phyloP scores from a whole-genome alignment of 2,797 vertebrate species.

The Falco cherrug region DNA sequence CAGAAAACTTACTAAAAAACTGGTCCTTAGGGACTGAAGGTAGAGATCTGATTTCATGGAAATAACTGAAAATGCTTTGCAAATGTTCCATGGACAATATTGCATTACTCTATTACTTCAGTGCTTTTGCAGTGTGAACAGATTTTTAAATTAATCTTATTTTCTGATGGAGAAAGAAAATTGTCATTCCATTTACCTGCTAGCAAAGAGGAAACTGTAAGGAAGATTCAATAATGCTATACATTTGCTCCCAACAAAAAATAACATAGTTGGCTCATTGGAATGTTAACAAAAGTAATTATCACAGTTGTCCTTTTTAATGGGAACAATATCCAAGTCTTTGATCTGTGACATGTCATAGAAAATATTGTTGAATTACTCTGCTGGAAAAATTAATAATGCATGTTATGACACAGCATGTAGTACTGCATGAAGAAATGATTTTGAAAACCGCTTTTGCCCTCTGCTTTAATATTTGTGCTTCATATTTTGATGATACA shows the following conservation, averaged over 20 bases:
- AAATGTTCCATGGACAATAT: background rate
- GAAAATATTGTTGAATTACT: constrained; percentile 11
- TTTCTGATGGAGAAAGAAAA: background rate
- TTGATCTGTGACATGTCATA: background rate
- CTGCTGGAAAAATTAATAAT: constrained; percentile 23
- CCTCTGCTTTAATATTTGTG: background rate
- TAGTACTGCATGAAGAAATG: background rate
- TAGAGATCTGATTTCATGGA: background rate
- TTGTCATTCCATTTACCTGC: background rate
- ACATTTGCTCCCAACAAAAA: background rate
- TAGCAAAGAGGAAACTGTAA: background rate
- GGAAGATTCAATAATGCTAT: background rate
- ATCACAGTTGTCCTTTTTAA: background rate
- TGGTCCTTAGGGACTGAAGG: background rate
- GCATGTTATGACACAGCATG: background rate
- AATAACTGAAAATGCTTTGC: background rate
- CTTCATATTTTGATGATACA: background rate
- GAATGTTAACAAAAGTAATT: background rate
- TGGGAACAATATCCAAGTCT: background rate
- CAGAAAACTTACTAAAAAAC: background rate
- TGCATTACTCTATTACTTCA: background rate
- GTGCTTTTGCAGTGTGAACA: background rate
- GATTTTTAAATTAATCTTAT: background rate
- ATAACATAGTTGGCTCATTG: background rate
- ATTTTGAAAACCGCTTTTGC: background rate